phyloP scores from a whole-genome alignment of 2,797 vertebrate species.

The Tapera naevia region DNA sequence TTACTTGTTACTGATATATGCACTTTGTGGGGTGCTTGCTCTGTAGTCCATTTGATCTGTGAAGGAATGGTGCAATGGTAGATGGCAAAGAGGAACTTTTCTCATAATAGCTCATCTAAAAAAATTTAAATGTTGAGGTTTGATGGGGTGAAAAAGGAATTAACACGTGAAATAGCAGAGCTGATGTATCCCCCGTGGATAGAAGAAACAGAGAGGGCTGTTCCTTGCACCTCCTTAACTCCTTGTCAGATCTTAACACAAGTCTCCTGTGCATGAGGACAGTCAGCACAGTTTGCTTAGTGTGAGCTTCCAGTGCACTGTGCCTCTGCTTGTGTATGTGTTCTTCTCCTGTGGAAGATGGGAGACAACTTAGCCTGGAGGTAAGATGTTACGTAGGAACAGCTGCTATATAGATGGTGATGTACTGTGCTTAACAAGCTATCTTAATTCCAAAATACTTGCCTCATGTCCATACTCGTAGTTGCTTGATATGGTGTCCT shows the following conservation, averaged over 20 bases:
- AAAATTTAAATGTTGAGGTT: background rate
- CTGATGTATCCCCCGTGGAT: background rate
- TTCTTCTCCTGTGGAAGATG: background rate
- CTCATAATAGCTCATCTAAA: background rate
- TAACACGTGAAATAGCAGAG: background rate
- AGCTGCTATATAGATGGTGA: background rate
- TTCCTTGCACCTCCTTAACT: background rate
- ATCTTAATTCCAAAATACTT: background rate
- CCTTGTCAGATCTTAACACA: background rate
- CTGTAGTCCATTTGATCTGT: background rate
- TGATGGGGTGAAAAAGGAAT: background rate
- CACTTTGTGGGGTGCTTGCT: background rate
- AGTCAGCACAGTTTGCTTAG: background rate
- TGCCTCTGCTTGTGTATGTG: background rate
- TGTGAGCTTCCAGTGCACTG: background rate
- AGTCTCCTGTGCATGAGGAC: background rate
- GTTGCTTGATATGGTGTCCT: background rate
- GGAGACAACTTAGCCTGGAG: background rate
- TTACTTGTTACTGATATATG: background rate
- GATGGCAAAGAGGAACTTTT: background rate
- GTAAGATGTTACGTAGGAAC: background rate
- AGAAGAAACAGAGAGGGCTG: background rate
- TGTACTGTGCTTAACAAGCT: background rate
- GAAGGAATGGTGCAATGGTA: background rate
- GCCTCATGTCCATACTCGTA: background rate